Base-by-base conservation (phyloP, 2,797 vertebrate genomes). In the Enteromius unitaeniatus region DNA sequence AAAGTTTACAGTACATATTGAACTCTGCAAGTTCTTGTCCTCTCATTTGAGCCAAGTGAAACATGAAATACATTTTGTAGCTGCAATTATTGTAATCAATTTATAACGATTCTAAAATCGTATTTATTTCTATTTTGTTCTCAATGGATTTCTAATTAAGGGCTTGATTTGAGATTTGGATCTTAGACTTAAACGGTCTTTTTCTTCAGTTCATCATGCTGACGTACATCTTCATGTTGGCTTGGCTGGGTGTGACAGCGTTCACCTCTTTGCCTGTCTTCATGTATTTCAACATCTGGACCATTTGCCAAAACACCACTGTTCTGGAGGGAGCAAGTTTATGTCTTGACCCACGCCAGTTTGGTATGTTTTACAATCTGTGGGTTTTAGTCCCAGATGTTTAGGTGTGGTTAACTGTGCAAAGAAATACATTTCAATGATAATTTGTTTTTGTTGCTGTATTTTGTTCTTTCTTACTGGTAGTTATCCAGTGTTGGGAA, bases 241-340 rank as follows among this genome's bases (percentile, higher is more conserved):
- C 98, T 89, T 99, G 98, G 98, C 95, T 99, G 17, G 97, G 97
- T 0, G 97, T 99, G 87, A 98, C 98, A 1, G 98, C 97, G 11
- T 99, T 99, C 89, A 99, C 97, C 83, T 97, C 97, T 77, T 93
- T 99, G 85, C 98, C 98, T 0, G 98, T 99, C 91, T 99, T 98
- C 88, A 97, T 99, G 94, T 99, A 99, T 91, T 99, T 99, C 94
- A 99, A 99, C 88, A 96, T 99, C 92, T 99, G 98, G 98, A 98
- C 96, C 88, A 97, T 99, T 90, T 99, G 98, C 93, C 96, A 97
- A 91, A 99, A 99, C 70, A 93, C 95, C 40, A 99, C 98, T 0
- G 73, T 96, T 49, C 94, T 97, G 87, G 96, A 97, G 58, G 96
- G 96, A 70, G 93, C 95, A 17, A 95, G 94, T 49, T 94, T 99